Percentiles rank a stretch among this genome's conserved stretches.
Conservation (phyloP, 2,888 invertebrate genomes). For the Callimorpha dominula region DNA sequence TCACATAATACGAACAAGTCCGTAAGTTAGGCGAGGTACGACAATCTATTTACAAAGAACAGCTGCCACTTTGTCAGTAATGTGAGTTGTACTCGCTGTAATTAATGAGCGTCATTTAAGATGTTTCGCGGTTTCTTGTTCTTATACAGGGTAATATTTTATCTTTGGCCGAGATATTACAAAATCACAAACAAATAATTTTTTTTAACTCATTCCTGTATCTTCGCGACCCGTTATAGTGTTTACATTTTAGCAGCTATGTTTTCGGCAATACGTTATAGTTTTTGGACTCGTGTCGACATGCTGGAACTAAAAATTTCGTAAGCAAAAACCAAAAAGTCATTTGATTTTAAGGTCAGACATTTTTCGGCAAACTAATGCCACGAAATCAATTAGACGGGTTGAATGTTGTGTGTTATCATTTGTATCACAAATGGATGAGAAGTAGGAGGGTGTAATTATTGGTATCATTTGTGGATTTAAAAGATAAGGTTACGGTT, state of each 20-base stretch:
- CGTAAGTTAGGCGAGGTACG: slow-evolving; percentile 13
- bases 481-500: not conserved
- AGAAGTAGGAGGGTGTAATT: too few relatives aligned
- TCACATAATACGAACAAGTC: slow-evolving; percentile 6
- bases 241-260: not conserved
- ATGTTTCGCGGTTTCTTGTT: slow-evolving; percentile 15
- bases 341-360: too few relatives aligned
- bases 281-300: not conserved
- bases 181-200: not conserved
- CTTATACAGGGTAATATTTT: slow-evolving; percentile 8
- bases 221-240: not conserved
- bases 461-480: too few relatives aligned
- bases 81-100: slow-evolving; percentile 8
- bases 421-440: not conserved
- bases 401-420: not conserved
- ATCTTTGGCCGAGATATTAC: not conserved
- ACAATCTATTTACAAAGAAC: slow-evolving; percentile 32
- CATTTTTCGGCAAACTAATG: too few relatives aligned
- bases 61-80: slow-evolving; percentile 11
- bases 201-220: not conserved
- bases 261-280: not conserved
- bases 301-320: not conserved
- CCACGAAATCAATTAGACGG: too few relatives aligned
- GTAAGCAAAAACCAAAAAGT: too few relatives aligned
- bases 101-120: slow-evolving; percentile 28